Evolutionary conservation across 2,888 invertebrate species (phyloP), one percentile per base, ranked within the genome.

Genomic region (Agonopterix arenella): DNA sequence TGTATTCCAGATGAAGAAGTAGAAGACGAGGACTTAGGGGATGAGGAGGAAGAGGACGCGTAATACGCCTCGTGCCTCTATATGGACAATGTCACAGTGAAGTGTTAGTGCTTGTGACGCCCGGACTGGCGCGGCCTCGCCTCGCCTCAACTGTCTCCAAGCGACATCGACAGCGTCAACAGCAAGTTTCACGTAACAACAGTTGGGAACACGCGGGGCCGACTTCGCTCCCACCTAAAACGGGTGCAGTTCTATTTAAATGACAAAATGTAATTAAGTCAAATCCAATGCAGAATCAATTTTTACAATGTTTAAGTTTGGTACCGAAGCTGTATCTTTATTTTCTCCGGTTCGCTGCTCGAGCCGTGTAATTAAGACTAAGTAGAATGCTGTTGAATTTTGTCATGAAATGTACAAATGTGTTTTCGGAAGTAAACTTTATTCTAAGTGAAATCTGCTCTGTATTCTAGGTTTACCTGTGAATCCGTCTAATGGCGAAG

Each of bases 51-150:
- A 68, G 90, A 90, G 57, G 90, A 90, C 62, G 89, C 90, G 90
- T 90, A 90, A 90, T 90, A 90, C 82, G 81, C 72, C 73, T 77
- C 68, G 80, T 73, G 80, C 77, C 77, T 81, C 78, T 67, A 59
- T 73, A 86, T 80, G 89, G 89, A 89, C 89, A 85, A 89, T 89
- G 89, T 89, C 89, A 89, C 89, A 86, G 89, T 89, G 89, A 84
- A 77, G 88, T 88, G 88, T 84, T 83, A 82, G 85, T 86, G 84
- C 75, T 76, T 71, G 89, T 86, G 88, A 85, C 84, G 86, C 80
- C 72, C 76, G 79, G 78, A 77, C 73, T 73, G 76, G 76, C 73
- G 75, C 80, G 86, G 83, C 85, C 84, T 67, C 83, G 83, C 79
- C 58, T 84, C 82, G 85, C 85, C 86, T 70, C 88, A 86, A 88